Conservation (phyloP, 2,113 vertebrate genomes). For the Myrmophylax atrothorax region DNA sequence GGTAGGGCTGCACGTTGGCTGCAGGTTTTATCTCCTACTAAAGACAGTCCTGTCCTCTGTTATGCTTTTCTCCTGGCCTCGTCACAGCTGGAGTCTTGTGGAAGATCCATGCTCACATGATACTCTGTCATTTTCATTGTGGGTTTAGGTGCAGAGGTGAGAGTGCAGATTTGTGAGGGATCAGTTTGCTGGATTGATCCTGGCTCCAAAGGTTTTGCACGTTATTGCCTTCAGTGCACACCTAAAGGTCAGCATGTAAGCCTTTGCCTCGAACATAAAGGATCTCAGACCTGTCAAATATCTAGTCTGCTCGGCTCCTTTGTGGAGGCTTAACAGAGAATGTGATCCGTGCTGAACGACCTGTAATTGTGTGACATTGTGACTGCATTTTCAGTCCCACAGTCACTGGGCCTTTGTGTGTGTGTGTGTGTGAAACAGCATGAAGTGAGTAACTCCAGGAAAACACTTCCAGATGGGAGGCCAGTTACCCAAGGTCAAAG, state of each 20-base stretch:
- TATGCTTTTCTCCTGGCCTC: not conserved
- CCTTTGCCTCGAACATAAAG: not conserved
- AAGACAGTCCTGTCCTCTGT: not conserved
- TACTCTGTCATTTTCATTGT: not conserved
- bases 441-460: not conserved
- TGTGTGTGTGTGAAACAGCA: not conserved
- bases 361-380: rapidly evolving
- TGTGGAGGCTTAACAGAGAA: not conserved
- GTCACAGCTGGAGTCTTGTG: not conserved
- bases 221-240: not conserved
- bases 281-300: not conserved
- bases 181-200: not conserved
- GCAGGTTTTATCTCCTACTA: not conserved
- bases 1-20: rapidly evolving
- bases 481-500: not conserved
- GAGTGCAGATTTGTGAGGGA: not conserved
- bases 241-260: rapidly evolving
- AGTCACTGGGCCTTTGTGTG: not conserved
- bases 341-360: rapidly evolving
- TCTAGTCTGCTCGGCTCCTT: not conserved
- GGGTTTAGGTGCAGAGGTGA: not conserved
- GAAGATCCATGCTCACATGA: rapidly evolving
- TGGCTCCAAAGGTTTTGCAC: not conserved
- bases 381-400: not conserved
- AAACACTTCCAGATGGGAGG: not conserved